Conservation (phyloP, 2,113 vertebrate species). For the Aepyceros melampus region DNA sequence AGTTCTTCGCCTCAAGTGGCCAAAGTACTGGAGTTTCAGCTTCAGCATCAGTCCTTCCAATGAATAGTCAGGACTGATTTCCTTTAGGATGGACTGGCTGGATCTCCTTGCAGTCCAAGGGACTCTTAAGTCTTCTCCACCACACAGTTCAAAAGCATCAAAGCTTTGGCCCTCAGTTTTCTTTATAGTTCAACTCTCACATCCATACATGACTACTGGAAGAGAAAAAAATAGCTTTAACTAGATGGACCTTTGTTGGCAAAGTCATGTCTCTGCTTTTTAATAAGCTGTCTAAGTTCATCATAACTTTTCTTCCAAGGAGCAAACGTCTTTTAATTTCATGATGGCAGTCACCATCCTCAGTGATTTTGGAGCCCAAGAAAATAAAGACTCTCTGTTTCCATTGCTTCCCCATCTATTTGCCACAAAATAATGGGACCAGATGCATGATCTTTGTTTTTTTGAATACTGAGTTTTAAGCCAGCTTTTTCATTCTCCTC, state of each 20-base stretch:
- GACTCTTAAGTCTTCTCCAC: neutral
- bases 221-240: neutral
- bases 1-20: too few species aligned
- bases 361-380: neutral
- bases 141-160: neutral
- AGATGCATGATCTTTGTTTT: neutral
- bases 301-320: neutral
- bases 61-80: neutral
- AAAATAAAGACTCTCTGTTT: neutral
- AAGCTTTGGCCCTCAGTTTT: neutral
- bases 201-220: neutral
- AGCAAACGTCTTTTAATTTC: neutral
- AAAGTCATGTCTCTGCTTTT: neutral
- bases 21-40: too few species aligned
- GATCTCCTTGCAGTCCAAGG: neutral
- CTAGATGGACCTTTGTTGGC: neutral
- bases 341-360: neutral
- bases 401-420: neutral
- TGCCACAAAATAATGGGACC: neutral
- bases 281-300: neutral
- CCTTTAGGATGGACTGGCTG: neutral
- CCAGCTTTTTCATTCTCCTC: neutral
- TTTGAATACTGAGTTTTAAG: neutral
- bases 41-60: too few species aligned
- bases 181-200: neutral